Conservation (phyloP, 2,888 invertebrate species). For the Lasius fuliginosus region DNA sequence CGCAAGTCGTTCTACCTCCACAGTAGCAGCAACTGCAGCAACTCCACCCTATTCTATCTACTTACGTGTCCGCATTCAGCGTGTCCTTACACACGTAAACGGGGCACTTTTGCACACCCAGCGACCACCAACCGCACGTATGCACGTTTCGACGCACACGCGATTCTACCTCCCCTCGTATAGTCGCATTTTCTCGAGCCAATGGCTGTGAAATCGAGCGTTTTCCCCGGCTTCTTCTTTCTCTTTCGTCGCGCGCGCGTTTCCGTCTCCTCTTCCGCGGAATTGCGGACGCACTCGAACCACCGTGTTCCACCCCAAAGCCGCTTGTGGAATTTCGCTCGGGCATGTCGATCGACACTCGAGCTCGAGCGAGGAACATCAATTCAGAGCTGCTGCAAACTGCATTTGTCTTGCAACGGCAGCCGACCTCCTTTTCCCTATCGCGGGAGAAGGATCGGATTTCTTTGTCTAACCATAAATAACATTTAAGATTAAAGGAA, state of each 20-base stretch:
- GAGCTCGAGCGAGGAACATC: constrained; percentile 32
- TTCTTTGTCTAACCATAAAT: neutral
- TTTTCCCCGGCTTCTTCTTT: constrained; percentile 69
- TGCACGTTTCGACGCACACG: constrained; percentile 74
- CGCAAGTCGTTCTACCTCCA: constrained; percentile 38
- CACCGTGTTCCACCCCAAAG: constrained; percentile 1
- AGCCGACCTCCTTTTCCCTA: neutral
- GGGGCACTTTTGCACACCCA: constrained; percentile 59
- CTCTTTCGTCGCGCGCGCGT: constrained; percentile 60
- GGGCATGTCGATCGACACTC: constrained; percentile 55
- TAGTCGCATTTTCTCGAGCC: constrained; percentile 76
- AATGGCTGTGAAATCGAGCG: constrained; percentile 80
- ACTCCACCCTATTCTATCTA: neutral
- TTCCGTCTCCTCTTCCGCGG: constrained; percentile 50
- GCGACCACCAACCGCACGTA: constrained; percentile 59
- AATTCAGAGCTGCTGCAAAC: constrained; percentile 29
- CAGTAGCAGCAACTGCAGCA: neutral
- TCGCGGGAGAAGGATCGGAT: neutral
- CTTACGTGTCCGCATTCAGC: constrained; percentile 65
- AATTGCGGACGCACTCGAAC: constrained; percentile 55
- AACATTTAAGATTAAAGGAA: neutral
- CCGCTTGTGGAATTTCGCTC: constrained; percentile 53
- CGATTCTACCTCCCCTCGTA: constrained; percentile 64
- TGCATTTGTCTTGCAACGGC: constrained; percentile 17
- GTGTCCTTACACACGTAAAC: constrained; percentile 67